Conservation (phyloP, 2,113 vertebrate species). For the Struthidea cinerea region DNA sequence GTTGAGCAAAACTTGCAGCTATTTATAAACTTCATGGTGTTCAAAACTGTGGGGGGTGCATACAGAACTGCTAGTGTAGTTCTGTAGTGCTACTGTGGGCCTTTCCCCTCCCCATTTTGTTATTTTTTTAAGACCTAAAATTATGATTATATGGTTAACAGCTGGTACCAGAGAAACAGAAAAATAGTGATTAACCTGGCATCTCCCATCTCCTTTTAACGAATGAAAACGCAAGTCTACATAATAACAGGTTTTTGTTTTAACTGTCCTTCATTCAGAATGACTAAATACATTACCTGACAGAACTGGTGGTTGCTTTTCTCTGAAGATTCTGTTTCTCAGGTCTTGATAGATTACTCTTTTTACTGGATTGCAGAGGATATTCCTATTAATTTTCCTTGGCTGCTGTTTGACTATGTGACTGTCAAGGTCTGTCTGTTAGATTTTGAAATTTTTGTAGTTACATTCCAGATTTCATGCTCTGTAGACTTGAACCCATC, state of each 20-base stretch:
- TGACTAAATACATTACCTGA: not conserved
- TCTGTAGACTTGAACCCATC: not conserved
- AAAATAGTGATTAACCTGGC: not conserved
- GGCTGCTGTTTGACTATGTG: conserved; percentile 35
- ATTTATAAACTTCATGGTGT: not conserved
- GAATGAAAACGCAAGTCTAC: not conserved
- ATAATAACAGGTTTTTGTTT: not conserved
- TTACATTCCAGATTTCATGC: not conserved
- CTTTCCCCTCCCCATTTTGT: not conserved
- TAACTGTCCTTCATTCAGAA: not conserved
- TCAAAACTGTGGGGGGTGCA: not conserved
- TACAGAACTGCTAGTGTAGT: not conserved
- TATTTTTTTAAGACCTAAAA: not conserved
- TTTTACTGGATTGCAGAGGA: conserved; percentile 39
- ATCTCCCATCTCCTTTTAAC: not conserved
- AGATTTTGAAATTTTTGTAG: conserved; percentile 18
- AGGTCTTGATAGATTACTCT: conserved; percentile 23
- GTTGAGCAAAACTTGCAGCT: not conserved
- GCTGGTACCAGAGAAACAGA: not conserved
- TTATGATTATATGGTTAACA: not conserved
- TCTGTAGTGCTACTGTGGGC: not conserved
- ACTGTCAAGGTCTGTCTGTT: conserved; percentile 36
- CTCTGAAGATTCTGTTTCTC: conserved; percentile 32
- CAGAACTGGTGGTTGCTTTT: not conserved
- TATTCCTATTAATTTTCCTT: conserved; percentile 50